phyloP scores from a whole-genome alignment of 2,113 vertebrate species.

The Mustela lutreola region DNA sequence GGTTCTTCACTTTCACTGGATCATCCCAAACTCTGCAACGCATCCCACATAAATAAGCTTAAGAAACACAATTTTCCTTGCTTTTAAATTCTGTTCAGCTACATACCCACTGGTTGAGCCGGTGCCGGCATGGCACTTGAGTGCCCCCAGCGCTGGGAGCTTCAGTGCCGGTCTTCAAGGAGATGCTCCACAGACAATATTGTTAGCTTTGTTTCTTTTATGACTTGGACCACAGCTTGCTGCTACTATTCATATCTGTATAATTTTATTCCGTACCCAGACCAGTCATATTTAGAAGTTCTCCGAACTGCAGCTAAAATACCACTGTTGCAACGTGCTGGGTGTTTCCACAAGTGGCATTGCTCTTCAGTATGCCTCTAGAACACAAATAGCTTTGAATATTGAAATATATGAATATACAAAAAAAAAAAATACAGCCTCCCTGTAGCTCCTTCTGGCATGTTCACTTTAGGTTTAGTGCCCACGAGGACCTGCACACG shows the following conservation, averaged over 20 bases:
- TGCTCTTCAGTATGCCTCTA: not conserved
- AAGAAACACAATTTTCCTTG: not conserved
- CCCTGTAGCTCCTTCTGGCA: not conserved
- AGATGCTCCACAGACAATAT: not conserved
- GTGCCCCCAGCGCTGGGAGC: no score
- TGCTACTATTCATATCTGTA: not conserved
- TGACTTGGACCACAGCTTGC: not conserved
- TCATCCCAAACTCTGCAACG: not conserved
- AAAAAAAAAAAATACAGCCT: no score
- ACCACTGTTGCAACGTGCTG: not conserved
- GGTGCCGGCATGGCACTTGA: not conserved
- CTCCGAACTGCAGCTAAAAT: slow-evolving; percentile 8
- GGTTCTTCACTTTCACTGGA: not conserved
- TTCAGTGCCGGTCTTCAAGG: not conserved
- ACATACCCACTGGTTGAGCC: not conserved
- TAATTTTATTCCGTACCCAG: not conserved
- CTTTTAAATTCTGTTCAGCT: not conserved
- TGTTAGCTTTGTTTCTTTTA: not conserved
- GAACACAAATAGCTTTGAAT: slow-evolving; percentile 36
- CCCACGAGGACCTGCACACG: not conserved
- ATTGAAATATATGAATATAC: not conserved
- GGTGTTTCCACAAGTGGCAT: not conserved
- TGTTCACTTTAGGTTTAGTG: not conserved
- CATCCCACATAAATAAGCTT: not conserved
- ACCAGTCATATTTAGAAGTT: not conserved